Base-by-base conservation (phyloP, 2,888 invertebrate species). In the Phengaris alcon region DNA sequence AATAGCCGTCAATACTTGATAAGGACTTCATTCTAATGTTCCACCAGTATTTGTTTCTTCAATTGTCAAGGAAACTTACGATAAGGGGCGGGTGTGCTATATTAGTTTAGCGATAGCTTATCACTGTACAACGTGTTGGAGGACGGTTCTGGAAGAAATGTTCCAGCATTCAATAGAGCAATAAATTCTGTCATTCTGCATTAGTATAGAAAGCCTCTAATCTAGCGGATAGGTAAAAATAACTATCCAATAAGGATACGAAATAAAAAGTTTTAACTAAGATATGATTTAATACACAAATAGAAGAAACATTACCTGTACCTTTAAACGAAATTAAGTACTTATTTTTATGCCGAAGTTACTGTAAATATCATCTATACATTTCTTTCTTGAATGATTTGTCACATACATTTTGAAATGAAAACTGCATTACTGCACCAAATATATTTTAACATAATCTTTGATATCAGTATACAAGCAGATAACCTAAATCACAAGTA, bases 401-500 rank as follows among this genome's bases (percentile, higher is more conserved):
- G 35, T 64, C 64, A 64, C 48, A 48, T 69, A 15, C 10, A 15
- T 69, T 69, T 68, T 44, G 15, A 22, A 72, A 44, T 13, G 70
- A 52, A 15, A 70, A 51, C 10, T 68, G 68, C 54, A 75, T 46
- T 68, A 68, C 74, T 74, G 74, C 68, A 74, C 51, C 52, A 52
- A 74, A 74, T 44, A 74, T 68, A 68, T 64, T 46, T 74, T 68
- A 68, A 64, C 48, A 68, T 68, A 64, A 74, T 74, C 68, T 51
- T 13, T n/a, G 68, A 68, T 74, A 74, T 74, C 74, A 44, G 51
- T n/a, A 55, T 54, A 69, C 44, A 69, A 69, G 70, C 12, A 75
- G 75, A 75, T 75, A 75, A 70, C 55, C 35, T 57, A 57, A 51
- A 69, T 69, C 46, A 48, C 15, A 75, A 70, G 69, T 75, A 72